Conservation (phyloP, 92 coral and sea anemone species). For the Phymanthus crucifer region DNA sequence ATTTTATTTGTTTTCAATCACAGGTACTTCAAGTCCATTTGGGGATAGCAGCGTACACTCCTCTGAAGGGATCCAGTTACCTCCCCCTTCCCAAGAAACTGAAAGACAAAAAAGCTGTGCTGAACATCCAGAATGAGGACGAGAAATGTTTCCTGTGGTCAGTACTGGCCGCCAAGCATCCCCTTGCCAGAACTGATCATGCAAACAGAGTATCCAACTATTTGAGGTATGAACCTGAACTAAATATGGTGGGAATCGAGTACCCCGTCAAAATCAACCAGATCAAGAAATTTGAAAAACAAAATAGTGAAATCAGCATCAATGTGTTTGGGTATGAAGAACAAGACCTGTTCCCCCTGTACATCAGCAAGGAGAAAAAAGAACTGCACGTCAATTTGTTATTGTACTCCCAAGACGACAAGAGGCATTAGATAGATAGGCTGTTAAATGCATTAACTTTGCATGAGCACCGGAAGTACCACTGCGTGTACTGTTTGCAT, state of each 20-base stretch:
- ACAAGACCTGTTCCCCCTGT: constrained; percentile 21
- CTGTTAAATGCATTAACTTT: no score
- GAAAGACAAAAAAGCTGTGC: constrained; percentile 39
- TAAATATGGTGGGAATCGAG: constrained; percentile 34
- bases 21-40: no score
- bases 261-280: constrained; percentile 5
- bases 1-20: background rate
- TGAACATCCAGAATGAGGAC: constrained; percentile 46
- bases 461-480: no score
- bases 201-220: constrained; percentile 24
- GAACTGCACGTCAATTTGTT: constrained; percentile 32
- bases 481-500: no score
- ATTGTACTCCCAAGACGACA: constrained; percentile 16
- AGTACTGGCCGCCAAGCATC: no score
- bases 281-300: background rate
- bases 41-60: no score
- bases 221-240: constrained; percentile 16
- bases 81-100: no score
- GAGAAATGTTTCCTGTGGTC: no score
- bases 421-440: constrained; percentile 28
- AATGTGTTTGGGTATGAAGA: constrained; percentile 41
- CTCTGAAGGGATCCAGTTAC: no score
- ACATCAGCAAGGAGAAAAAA: constrained; percentile 11
- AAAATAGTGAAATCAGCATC: background rate
- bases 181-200: no score